Evolutionary conservation across 2,797 vertebrate genomes (phyloP).

Genomic region (Centroberyx gerrardi): DNA sequence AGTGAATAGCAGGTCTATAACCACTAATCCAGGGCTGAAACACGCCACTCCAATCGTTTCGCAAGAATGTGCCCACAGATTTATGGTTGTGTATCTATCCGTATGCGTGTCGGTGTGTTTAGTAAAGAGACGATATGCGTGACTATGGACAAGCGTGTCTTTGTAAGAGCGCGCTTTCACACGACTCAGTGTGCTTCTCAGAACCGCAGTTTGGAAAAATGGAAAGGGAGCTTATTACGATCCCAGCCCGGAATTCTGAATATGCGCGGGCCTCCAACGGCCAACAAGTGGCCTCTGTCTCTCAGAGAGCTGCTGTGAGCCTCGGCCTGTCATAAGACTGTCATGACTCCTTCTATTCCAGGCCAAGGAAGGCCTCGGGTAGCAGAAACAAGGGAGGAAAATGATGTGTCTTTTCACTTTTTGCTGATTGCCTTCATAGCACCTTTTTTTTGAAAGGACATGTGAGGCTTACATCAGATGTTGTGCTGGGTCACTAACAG

Average conservation of each 20-base stretch:
- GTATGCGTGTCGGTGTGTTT: constrained; percentile 67
- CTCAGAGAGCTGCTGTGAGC: constrained; percentile 44
- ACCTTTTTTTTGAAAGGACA: not conserved
- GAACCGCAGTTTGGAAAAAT: constrained; percentile 59
- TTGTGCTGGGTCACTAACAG: not conserved
- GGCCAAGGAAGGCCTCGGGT: constrained; percentile 7
- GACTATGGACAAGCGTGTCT: constrained; percentile 70
- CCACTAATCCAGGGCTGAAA: constrained; percentile 49
- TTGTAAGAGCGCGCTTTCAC: constrained; percentile 66
- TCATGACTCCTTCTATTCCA: constrained; percentile 60
- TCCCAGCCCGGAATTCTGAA: constrained; percentile 71
- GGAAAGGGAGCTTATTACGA: constrained; percentile 68
- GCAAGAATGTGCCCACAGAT: constrained; percentile 64
- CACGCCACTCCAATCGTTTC: constrained; percentile 47
- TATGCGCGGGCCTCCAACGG: constrained; percentile 67
- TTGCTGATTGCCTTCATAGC: not conserved
- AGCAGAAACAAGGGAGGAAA: not conserved
- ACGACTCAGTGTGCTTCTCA: constrained; percentile 54
- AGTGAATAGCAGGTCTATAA: constrained; percentile 37
- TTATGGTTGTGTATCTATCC: constrained; percentile 56
- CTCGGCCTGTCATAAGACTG: constrained; percentile 65
- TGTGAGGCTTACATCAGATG: not conserved
- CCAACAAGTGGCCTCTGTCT: constrained; percentile 80
- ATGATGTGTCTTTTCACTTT: constrained; percentile 21
- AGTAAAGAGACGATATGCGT: constrained; percentile 50